A percentile compares a stretch with the other conserved stretches of the same genome.
Evolutionary conservation across 2,888 invertebrate genomes (phyloP).

Genomic region (Arrhopalites spinosus): DNA sequence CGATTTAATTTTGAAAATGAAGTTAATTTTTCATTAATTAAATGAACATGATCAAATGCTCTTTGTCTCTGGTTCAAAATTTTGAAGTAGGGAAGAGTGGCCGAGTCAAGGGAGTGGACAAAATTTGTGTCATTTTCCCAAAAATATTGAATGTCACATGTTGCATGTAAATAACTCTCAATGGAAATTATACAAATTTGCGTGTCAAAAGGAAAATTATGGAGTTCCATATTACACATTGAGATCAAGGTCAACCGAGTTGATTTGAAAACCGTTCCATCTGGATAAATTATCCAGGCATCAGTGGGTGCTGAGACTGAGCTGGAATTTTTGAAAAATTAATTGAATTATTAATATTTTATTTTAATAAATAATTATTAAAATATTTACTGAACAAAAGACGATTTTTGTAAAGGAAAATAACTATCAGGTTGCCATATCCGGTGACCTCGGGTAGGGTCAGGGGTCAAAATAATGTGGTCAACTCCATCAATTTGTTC

Average conservation of each 20-base stretch:
- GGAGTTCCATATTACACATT: conserved; percentile 19
- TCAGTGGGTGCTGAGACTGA: background rate
- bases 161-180: background rate
- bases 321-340: too few relatives aligned
- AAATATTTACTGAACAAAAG: too few relatives aligned
- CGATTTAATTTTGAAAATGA: background rate
- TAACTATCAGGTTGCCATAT: conserved; percentile 26
- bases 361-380: too few relatives aligned
- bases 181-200: conserved; percentile 15
- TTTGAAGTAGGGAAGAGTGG: conserved; percentile 6
- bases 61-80: conserved; percentile 6
- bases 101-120: background rate
- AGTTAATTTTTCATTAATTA: background rate
- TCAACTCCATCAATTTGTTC: background rate
- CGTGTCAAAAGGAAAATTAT: conserved; percentile 19
- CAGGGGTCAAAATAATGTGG: background rate
- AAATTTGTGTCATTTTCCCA: background rate
- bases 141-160: background rate
- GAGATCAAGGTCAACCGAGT: conserved; percentile 47
- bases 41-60: background rate
- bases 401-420: conserved; percentile 13
- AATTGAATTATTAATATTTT: too few relatives aligned
- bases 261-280: conserved; percentile 47
- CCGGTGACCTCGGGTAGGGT: background rate
- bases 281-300: conserved; percentile 31